Evolutionary conservation across 2,797 vertebrate species (phyloP).

Genomic region (Neostethus bicornis): DNA sequence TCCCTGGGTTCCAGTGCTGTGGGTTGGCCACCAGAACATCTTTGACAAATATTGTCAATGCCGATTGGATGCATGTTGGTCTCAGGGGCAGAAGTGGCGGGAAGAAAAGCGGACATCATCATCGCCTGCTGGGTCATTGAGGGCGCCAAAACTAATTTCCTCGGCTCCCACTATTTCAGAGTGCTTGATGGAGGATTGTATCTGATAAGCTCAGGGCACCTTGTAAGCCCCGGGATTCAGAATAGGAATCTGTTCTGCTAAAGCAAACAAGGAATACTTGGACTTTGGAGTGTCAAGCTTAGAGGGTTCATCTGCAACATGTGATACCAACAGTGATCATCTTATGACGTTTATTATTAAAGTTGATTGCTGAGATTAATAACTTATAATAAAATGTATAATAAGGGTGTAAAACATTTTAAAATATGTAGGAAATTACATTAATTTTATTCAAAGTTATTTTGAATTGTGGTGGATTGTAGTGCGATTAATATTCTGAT

Average conservation of each 20-base stretch:
- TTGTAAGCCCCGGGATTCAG: slow-evolving; percentile 21
- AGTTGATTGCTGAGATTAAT: too few species aligned
- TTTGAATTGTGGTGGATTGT: too few species aligned
- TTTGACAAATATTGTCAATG: slow-evolving; percentile 47
- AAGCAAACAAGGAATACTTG: slow-evolving; percentile 18
- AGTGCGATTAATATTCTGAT: too few species aligned
- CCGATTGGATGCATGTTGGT: slow-evolving; percentile 63
- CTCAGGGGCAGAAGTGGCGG: slow-evolving; percentile 54
- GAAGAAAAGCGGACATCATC: slow-evolving; percentile 42
- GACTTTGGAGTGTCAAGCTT: neutral
- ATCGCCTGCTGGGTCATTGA: slow-evolving; percentile 47
- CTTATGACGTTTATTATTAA: neutral
- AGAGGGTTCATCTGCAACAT: neutral
- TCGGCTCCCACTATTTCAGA: slow-evolving; percentile 58
- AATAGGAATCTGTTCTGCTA: slow-evolving; percentile 11
- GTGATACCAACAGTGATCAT: neutral
- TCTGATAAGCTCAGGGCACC: slow-evolving; percentile 42
- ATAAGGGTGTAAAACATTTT: too few species aligned
- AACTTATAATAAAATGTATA: too few species aligned
- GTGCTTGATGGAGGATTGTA: slow-evolving; percentile 63
- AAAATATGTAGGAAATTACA: too few species aligned
- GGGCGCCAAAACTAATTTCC: slow-evolving; percentile 59
- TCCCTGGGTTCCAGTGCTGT: slow-evolving; percentile 35
- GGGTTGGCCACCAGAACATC: slow-evolving; percentile 49
- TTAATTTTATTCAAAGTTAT: too few species aligned